A percentile compares a stretch with the other conserved stretches of the same genome.
phyloP scores from a whole-genome alignment of 2,888 invertebrate genomes.

The Lamellibrachia columna region DNA sequence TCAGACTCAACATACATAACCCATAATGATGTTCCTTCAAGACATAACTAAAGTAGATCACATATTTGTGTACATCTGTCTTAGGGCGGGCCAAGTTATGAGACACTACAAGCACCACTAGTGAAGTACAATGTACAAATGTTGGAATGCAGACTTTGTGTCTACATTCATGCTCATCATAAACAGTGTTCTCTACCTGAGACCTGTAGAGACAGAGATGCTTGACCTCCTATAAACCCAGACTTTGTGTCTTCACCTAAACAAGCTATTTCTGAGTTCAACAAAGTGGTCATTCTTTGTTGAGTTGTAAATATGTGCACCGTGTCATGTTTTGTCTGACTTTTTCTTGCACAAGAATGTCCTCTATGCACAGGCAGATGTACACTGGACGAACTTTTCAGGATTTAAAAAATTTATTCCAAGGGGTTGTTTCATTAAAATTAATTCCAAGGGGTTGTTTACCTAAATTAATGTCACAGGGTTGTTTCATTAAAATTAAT shows the following conservation, averaged over 20 bases:
- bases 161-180: neutral
- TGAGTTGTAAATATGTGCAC: conserved; percentile 10
- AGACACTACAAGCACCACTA: neutral
- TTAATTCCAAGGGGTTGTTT: no score
- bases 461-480: no score
- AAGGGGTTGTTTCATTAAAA: neutral
- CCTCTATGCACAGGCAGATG: neutral
- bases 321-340: neutral
- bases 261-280: neutral
- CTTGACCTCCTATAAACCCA: neutral
- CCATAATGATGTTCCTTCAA: no score
- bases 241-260: neutral
- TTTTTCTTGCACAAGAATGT: neutral
- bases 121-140: neutral
- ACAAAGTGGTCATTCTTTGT: neutral
- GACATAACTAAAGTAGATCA: neutral
- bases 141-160: neutral
- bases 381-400: neutral
- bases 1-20: no score
- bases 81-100: neutral
- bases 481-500: no score
- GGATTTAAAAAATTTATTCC: neutral
- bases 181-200: neutral
- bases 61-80: neutral
- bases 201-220: neutral